A percentile compares a stretch with the other conserved stretches of the same genome.
These are phyloP conservation scores for Verasper variegatus DNA, from an alignment of 2,113 vertebrate species.

Conservation along the genomic window DNA sequence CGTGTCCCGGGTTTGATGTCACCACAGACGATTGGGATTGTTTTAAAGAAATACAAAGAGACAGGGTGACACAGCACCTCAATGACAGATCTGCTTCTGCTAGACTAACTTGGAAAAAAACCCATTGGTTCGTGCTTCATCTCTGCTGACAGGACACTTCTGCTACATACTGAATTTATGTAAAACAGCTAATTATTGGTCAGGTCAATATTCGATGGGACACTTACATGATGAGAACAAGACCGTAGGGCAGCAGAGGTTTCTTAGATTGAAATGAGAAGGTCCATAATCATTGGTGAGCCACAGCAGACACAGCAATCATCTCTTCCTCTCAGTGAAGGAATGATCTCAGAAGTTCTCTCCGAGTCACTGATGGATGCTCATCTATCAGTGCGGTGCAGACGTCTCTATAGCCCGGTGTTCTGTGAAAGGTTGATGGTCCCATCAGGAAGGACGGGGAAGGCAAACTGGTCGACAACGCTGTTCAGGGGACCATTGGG, in stretches of 20 bases:
- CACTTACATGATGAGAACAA: neutral
- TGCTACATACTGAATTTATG: no score
- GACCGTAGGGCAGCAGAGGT: neutral
- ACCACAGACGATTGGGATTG: no score
- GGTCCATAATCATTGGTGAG: neutral
- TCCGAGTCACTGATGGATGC: neutral
- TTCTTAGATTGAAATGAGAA: slow-evolving; percentile 4
- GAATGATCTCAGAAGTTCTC: neutral
- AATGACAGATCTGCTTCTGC: no score
- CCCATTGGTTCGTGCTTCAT: no score
- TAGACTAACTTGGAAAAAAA: no score
- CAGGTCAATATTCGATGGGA: neutral
- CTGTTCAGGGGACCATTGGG: slow-evolving; percentile 25
- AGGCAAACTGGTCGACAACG: slow-evolving; percentile 15
- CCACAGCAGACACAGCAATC: neutral
- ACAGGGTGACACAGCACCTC: no score
- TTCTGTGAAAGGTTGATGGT: slow-evolving; percentile 25
- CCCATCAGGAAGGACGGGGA: neutral
- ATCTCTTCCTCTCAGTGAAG: neutral
- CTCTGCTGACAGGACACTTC: no score
- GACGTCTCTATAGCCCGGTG: neutral
- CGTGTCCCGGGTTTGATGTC: no score
- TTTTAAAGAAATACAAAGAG: no score
- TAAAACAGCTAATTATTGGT: no score
- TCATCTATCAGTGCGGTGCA: neutral